A percentile compares a stretch with the other conserved stretches of the same genome.
Evolutionary conservation across 2,113 vertebrate genomes (phyloP).

Genomic region (Ameiurus melas): DNA sequence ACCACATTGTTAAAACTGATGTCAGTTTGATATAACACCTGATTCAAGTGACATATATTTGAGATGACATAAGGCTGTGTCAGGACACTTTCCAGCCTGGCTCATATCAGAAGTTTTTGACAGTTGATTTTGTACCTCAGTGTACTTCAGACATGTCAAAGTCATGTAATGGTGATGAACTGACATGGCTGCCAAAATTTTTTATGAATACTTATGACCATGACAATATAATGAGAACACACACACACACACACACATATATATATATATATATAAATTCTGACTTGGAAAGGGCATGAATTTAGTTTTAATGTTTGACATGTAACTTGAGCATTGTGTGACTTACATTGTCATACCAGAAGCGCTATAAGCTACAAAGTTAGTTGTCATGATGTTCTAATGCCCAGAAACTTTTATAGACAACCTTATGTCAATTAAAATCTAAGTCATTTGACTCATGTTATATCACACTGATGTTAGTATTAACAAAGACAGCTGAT

Average conservation of each 20-base stretch:
- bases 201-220: slow-evolving; percentile 8
- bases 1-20: not conserved
- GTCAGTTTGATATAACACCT: not conserved
- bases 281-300: not conserved
- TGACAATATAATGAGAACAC: not conserved
- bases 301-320: not conserved
- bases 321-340: not conserved
- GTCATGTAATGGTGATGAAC: not conserved
- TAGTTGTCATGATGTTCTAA: not conserved
- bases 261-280: too few species aligned
- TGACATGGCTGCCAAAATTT: slow-evolving; percentile 4
- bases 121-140: slow-evolving; percentile 3
- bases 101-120: not conserved
- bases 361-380: not conserved
- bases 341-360: not conserved
- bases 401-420: not conserved
- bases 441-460: not conserved
- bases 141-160: slow-evolving; percentile 8
- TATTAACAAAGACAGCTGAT: not conserved
- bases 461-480: not conserved
- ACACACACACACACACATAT: too few species aligned
- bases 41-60: slow-evolving; percentile 1
- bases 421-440: not conserved
- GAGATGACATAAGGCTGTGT: not conserved
- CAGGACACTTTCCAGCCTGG: not conserved